Evolutionary conservation across 2,888 invertebrate species (phyloP), one percentile per base, ranked within the genome.

Genomic region (Tipula lateralis): DNA sequence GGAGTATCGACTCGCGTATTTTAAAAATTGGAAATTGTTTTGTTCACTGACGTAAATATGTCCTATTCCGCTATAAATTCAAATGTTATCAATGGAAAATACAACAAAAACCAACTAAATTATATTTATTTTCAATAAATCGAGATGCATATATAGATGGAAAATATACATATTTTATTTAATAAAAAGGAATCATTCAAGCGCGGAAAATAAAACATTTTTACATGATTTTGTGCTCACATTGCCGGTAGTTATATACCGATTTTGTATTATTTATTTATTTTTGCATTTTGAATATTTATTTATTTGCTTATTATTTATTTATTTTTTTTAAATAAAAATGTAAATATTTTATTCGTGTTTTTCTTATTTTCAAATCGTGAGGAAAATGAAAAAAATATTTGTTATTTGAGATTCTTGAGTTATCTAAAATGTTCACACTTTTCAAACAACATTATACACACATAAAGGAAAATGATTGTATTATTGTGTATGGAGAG

Each of bases 141-240:
- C 66, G 24, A 66, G 19, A 24, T 50, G 44, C 7, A 50, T 50
- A 16, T 36, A 36, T 1, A 9, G 13, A 39, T 39, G 16, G 44
- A 66, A 66, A 66, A 66, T 66, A 50, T 16, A 50, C 16, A 50
- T 50, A 66, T 12, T 66, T 66, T 66, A 66, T 66, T 66, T 24
- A 66, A 66, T 66, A 66, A 66, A 66, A 66, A 66, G 66, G 24
- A 66, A 24, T 66, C 66, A 66, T 66, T 66, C 66, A 66, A 66
- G 66, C 66, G 66, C 66, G 9, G 24, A 3, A 66, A 66, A 66
- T 24, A 24, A 12, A 66, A 66, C 24, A 66, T 66, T 66, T 50
- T 66, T 66, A 7, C 66, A 66, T 66, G 66, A 66, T 66, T 66
- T 66, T 66, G 24, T 66, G 66, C 66, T 66, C 66, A 66, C 24